phyloP scores from a whole-genome alignment of 2,113 vertebrate genomes.

The Cebidichthys violaceus region DNA sequence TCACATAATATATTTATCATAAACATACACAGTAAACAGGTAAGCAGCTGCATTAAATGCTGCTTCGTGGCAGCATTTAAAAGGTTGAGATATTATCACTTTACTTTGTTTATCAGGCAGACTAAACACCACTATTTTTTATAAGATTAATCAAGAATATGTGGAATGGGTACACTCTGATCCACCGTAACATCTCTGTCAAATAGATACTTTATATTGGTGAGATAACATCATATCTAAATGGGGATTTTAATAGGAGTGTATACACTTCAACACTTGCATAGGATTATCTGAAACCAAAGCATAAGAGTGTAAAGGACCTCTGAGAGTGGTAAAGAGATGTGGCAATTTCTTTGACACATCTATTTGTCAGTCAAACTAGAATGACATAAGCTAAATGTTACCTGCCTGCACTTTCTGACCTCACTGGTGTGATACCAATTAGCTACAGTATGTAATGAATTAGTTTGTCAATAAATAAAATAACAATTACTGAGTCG shows the following conservation, averaged over 20 bases:
- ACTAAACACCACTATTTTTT: constrained; percentile 73
- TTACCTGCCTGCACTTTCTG: not conserved
- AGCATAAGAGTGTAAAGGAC: no score
- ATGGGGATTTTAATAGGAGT: constrained; percentile 27
- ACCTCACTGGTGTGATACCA: not conserved
- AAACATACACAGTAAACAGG: not conserved
- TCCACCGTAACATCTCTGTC: constrained; percentile 45
- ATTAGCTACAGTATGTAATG: not conserved
- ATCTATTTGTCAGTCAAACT: not conserved
- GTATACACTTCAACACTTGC: constrained; percentile 12
- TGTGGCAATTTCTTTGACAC: not conserved
- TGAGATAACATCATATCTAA: constrained; percentile 39
- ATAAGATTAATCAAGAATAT: constrained; percentile 56
- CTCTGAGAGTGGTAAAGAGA: no score
- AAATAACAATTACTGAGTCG: no score
- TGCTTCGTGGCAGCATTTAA: constrained; percentile 32
- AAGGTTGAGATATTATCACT: constrained; percentile 46
- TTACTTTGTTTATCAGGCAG: constrained; percentile 46
- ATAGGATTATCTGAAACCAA: not conserved
- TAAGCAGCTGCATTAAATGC: no score
- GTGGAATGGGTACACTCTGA: constrained; percentile 18
- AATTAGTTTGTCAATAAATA: not conserved
- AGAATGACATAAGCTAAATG: not conserved
- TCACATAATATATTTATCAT: not conserved
- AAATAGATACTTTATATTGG: constrained; percentile 70